phyloP scores from a whole-genome alignment of 2,113 vertebrate species.

The Noctilio leporinus region DNA sequence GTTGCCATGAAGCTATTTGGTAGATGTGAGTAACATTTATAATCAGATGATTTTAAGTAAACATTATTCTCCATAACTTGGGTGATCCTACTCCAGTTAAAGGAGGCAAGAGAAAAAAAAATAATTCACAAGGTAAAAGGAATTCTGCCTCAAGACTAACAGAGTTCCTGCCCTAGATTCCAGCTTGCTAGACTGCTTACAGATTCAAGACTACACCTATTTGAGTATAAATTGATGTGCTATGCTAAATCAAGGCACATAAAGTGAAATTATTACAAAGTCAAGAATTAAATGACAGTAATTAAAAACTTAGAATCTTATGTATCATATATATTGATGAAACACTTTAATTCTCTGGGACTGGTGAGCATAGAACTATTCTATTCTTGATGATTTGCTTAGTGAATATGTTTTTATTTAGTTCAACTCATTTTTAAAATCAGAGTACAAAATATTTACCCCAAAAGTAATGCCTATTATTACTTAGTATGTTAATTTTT shows the following conservation, averaged over 20 bases:
- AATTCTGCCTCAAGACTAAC: not conserved
- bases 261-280: not conserved
- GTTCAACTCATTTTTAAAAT: not conserved
- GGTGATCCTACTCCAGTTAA: not conserved
- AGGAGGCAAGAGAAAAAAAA: not conserved
- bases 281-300: not conserved
- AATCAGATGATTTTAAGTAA: not conserved
- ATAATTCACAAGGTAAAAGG: not conserved
- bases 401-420: not conserved
- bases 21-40: not conserved
- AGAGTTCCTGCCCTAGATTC: not conserved
- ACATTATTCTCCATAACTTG: not conserved
- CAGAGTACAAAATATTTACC: not conserved
- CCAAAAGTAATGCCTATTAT: not conserved
- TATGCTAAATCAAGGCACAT: not conserved
- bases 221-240: not conserved
- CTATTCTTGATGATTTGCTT: not conserved
- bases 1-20: not conserved
- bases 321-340: not conserved
- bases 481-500: not conserved
- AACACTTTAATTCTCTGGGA: not conserved
- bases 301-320: not conserved
- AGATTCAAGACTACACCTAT: not conserved
- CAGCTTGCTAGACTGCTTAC: not conserved
- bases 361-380: not conserved